These are phyloP conservation scores for Clarias macrocephalus DNA, from an alignment of 2,113 vertebrate genomes.

Conservation along the genomic window DNA sequence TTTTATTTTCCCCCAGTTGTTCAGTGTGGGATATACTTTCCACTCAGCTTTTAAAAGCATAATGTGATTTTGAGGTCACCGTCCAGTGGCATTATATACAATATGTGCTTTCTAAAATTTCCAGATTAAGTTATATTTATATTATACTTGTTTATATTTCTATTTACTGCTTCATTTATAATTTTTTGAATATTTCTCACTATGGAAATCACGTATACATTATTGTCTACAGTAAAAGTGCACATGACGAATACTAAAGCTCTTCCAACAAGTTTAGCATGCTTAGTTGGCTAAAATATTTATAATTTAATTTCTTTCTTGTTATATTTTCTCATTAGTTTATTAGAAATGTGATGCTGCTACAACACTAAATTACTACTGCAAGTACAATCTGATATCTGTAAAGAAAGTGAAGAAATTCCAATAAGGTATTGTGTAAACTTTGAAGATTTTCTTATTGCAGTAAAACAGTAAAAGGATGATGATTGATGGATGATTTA, in stretches of 20 bases:
- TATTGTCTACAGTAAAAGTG: background rate
- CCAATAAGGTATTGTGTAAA: background rate
- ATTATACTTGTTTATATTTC: no score
- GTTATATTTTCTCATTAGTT: background rate
- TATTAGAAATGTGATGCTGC: background rate
- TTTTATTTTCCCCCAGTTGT: conserved; percentile 3
- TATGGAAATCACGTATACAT: background rate
- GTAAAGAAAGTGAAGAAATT: background rate
- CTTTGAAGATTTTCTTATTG: background rate
- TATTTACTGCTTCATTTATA: background rate
- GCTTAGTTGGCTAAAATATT: background rate
- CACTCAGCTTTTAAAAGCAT: conserved; percentile 10
- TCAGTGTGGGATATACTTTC: conserved; percentile 27
- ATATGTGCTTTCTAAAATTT: background rate
- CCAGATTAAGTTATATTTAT: background rate
- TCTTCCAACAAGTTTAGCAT: background rate
- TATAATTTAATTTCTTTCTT: background rate
- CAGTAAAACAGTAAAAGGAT: background rate
- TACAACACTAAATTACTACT: background rate
- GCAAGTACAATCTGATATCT: background rate
- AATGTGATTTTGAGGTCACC: background rate
- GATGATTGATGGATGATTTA: background rate
- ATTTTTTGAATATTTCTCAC: background rate
- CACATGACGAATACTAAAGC: background rate
- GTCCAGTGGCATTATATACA: background rate